Evolutionary conservation across 1,140 invertebrate genomes (phyloP), one percentile per base, ranked within the genome.

Genomic region (Brachionus rubens): DNA sequence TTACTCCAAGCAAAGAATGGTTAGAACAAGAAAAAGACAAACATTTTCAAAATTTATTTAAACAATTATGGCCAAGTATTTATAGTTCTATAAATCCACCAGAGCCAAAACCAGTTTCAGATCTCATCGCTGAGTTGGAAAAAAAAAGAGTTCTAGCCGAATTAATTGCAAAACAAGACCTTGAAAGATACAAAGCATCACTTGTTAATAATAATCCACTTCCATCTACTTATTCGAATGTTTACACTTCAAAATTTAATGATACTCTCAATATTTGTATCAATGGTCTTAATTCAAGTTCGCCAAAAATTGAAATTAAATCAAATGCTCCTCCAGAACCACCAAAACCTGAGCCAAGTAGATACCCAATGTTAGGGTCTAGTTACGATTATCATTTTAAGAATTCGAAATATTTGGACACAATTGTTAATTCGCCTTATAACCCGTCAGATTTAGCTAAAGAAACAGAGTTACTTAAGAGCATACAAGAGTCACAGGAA

Each of bases 401-500:
- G 26, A 10, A 36, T 21, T 24, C 2, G 10, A 65, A 65, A 28
- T 65, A 65, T 43, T 65, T 65, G 12, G 59, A 65, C 14, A 65
- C n/a, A 4, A 28, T 65, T 24, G 59, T 65, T 14, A 65, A 65
- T 43, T 65, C 59, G 19, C 59, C 59, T 7, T 65, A 65, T 21
- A 65, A 65, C 16, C 30, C 68, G 12, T 14, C 19, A 3, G 50
- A 54, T 26, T 40, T 72, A 9, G 21, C 28, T 12, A 72, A 72
- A 72, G 46, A 50, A 24, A 36, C 46, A 9, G 68, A 50, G 16
- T 24, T 72, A 12, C 14, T 50, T 4, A 72, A 48, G 26, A 72
- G 68, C 24, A 54, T 72, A 21, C 46, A 54, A 72, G 50, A 48
- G 16, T 54, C 50, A 9, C 46, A 54, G 16, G 68, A 72, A 72